phyloP scores from a whole-genome alignment of 2,797 vertebrate genomes.

The Merluccius polli region DNA sequence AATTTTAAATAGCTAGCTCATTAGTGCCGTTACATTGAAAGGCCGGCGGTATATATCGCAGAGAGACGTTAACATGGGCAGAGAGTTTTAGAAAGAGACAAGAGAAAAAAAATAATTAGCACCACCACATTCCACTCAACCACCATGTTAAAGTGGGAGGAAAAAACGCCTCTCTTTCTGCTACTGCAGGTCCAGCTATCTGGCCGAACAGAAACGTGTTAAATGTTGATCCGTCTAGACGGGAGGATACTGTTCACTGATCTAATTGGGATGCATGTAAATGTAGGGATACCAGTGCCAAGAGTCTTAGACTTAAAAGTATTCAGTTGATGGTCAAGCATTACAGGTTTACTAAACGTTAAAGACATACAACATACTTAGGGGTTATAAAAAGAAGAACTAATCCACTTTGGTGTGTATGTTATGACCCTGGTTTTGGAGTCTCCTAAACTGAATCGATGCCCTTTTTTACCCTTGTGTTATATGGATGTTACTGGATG shows the following conservation, averaged over 20 bases:
- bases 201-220: background rate
- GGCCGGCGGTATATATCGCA: conserved; percentile 59
- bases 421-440: background rate
- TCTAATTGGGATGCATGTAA: background rate
- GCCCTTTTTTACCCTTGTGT: background rate
- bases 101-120: conserved; percentile 65
- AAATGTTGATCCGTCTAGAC: background rate
- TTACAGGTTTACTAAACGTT: background rate
- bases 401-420: background rate
- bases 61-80: conserved; percentile 58
- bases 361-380: background rate
- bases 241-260: background rate
- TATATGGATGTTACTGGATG: background rate
- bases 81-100: conserved; percentile 49
- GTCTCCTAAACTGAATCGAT: background rate
- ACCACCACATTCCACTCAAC: conserved; percentile 51
- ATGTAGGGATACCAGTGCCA: background rate
- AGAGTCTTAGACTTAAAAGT: background rate
- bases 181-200: background rate
- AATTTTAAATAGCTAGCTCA: conserved; percentile 74
- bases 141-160: background rate
- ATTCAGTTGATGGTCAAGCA: background rate
- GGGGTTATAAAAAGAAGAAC: background rate
- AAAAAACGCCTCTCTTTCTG: background rate
- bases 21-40: conserved; percentile 67